phyloP scores from a whole-genome alignment of 2,797 vertebrate genomes.

The Scyliorhinus canicula region DNA sequence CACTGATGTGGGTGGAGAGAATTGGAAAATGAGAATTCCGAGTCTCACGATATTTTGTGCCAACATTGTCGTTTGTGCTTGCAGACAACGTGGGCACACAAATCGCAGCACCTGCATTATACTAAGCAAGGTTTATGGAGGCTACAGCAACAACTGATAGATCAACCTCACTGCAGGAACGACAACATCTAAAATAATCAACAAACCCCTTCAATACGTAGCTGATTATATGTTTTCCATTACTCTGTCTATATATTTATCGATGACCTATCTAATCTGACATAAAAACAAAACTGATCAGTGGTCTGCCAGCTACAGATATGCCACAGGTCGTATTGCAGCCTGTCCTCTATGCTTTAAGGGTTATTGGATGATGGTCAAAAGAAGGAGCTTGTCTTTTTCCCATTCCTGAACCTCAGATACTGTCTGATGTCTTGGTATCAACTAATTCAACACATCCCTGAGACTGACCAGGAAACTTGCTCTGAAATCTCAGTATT shows the following conservation, averaged over 20 bases:
- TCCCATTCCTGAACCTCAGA: background rate
- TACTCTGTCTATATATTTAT: background rate
- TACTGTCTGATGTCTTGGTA: background rate
- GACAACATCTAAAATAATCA: background rate
- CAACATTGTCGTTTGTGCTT: too few relatives aligned
- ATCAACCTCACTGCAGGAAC: background rate
- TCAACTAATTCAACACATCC: background rate
- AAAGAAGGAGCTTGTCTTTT: background rate
- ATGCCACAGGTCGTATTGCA: background rate
- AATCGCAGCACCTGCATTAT: background rate
- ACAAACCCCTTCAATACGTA: background rate
- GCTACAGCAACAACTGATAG: background rate
- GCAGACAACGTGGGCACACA: too few relatives aligned
- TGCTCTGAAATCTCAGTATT: background rate
- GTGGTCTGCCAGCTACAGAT: background rate
- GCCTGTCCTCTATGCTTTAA: background rate
- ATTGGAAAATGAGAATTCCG: too few relatives aligned
- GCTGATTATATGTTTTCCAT: background rate
- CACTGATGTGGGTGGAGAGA: too few relatives aligned
- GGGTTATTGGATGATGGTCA: background rate
- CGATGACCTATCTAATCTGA: background rate
- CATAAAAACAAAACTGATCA: background rate
- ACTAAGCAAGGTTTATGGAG: background rate
- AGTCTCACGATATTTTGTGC: too few relatives aligned
- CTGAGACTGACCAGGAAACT: background rate